These are phyloP conservation scores for Xerus inauris DNA, from an alignment of 2,113 vertebrate genomes.

Conservation along the genomic window DNA sequence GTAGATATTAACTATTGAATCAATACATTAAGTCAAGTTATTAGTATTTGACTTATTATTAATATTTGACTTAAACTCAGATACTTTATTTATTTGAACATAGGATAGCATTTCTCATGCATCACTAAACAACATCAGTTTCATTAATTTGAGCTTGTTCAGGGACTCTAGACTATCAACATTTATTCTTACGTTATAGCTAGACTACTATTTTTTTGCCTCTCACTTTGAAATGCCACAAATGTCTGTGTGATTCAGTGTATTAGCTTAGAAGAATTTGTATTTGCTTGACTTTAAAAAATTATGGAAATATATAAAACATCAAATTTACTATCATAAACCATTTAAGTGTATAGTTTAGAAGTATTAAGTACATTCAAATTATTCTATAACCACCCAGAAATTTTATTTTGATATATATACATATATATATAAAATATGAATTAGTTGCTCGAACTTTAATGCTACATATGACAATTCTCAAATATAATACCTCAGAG, in stretches of 20 bases:
- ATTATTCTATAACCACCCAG: background rate
- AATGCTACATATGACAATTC: background rate
- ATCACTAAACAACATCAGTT: background rate
- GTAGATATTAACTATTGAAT: too few species aligned
- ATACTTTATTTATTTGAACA: background rate
- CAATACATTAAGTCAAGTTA: too few species aligned
- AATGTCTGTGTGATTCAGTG: background rate
- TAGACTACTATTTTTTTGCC: background rate
- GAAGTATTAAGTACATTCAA: too few species aligned
- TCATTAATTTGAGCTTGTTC: too few species aligned
- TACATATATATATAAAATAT: background rate
- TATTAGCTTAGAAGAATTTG: background rate
- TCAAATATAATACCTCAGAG: background rate
- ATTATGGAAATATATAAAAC: background rate
- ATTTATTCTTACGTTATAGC: too few species aligned
- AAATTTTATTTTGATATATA: conserved; percentile 24
- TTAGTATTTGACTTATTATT: too few species aligned
- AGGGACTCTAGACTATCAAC: too few species aligned
- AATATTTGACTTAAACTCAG: too few species aligned
- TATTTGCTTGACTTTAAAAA: background rate
- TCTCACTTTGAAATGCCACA: background rate
- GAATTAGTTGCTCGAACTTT: background rate
- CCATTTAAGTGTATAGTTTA: too few species aligned
- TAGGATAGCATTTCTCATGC: background rate
- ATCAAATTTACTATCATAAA: too few species aligned